Base-by-base conservation (phyloP, 2,113 vertebrate species). In the Dromas ardeola region DNA sequence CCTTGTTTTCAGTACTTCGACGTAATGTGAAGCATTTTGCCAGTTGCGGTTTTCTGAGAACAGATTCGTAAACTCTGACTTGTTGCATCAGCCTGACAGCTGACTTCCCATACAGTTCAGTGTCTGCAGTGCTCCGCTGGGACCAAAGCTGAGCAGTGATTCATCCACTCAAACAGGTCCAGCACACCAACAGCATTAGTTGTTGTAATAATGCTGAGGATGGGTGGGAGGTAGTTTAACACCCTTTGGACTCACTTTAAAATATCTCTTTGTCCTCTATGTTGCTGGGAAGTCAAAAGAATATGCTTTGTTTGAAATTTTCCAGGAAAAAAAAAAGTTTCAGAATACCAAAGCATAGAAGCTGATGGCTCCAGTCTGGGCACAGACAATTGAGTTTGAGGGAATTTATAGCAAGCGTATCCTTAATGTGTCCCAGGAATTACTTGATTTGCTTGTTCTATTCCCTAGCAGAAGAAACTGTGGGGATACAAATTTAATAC, bases 361-460 rank as follows among this genome's bases (percentile, higher is more conserved):
- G 95, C 88, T 95, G 92, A 97, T 96, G 91, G 94, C 96, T 98
- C 95, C 96, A 97, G 96, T 97, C 97, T 95, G 97, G 94, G 86
- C 87, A 96, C 84, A 97, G 95, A 98, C 97, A 98, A 97, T 97
- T 95, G 92, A 97, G 92, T 98, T 96, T 97, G 92, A 95, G 84
- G 86, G 87, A 95, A 97, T 98, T 98, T 98, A 98, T 96, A 94
- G 93, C 88, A 88, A 97, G 74, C 81, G 96, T 96, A 88, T 95
- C 96, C 96, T 96, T 97, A 96, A 97, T 96, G 95, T 98, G 87
- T 97, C 97, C 97, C 98, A 97, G 96, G 97, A 97, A 98, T 80
- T 81, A 88, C 81, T 93, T 97, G 97, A 98, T 98, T 98, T 98
- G 97, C 98, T 97, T 97, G 43, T 96, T 97, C 96, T 97, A 97